A percentile compares a stretch with the other conserved stretches of the same genome.
Evolutionary conservation across 2,888 invertebrate species (phyloP).

Genomic region (Drepana falcataria): DNA sequence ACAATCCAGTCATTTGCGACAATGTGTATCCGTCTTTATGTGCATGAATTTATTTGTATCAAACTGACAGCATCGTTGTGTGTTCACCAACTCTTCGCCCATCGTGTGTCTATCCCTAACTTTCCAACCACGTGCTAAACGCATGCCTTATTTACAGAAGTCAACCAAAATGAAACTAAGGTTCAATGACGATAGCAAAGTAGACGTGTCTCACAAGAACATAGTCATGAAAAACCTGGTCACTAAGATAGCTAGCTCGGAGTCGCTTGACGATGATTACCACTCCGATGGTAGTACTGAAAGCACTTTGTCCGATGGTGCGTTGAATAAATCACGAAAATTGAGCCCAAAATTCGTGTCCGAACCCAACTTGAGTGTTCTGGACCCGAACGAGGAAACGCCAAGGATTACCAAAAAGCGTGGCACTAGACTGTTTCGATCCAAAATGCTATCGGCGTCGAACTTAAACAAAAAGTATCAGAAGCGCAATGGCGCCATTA

Average conservation of each 20-base stretch:
- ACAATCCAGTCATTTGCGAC: background rate
- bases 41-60: background rate
- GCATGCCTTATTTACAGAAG: slow-evolving; percentile 60
- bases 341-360: slow-evolving; percentile 71
- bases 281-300: slow-evolving; percentile 67
- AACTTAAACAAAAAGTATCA: slow-evolving; percentile 63
- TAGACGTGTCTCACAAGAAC: slow-evolving; percentile 64
- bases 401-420: slow-evolving; percentile 65
- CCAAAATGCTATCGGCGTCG: slow-evolving; percentile 52
- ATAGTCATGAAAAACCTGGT: slow-evolving; percentile 68
- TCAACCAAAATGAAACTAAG: slow-evolving; percentile 53
- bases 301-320: slow-evolving; percentile 68
- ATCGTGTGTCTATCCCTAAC: slow-evolving; percentile 29
- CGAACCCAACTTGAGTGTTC: slow-evolving; percentile 64
- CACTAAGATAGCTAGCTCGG: slow-evolving; percentile 63
- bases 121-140: slow-evolving; percentile 34
- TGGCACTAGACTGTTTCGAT: slow-evolving; percentile 57
- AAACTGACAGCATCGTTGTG: slow-evolving; percentile 15
- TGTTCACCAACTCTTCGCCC: slow-evolving; percentile 11
- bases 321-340: slow-evolving; percentile 51
- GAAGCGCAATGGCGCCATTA: slow-evolving; percentile 45
- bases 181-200: slow-evolving; percentile 53
- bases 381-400: slow-evolving; percentile 56
- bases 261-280: slow-evolving; percentile 58
- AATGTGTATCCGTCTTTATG: background rate